phyloP scores from a whole-genome alignment of 1,140 invertebrate species.

The Leptinotarsa undecemlineata region DNA sequence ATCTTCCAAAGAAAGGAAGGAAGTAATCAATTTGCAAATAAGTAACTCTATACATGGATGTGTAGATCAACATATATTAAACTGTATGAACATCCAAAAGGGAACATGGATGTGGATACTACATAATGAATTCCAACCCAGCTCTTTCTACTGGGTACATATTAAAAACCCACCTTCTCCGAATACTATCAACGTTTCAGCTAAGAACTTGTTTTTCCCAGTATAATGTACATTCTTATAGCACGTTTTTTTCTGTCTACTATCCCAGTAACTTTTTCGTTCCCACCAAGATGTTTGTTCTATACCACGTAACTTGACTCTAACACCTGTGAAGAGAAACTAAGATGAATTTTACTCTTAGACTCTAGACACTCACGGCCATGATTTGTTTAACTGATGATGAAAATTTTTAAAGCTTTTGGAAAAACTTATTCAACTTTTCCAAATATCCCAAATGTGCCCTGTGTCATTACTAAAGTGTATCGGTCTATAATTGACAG shows the following conservation, averaged over 20 bases:
- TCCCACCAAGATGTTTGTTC: conserved; percentile 14
- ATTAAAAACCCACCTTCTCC: conserved; percentile 3
- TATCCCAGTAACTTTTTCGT: conserved; percentile 13
- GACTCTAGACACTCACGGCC: background rate
- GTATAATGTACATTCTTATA: conserved; percentile 2
- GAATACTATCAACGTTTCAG: background rate
- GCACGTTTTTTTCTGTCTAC: background rate
- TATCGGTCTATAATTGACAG: background rate
- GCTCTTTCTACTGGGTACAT: background rate
- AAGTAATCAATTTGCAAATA: too few relatives aligned
- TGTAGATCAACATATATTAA: too few relatives aligned
- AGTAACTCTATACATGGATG: too few relatives aligned
- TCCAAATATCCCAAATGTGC: background rate
- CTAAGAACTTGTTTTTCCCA: conserved; percentile 2
- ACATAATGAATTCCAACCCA: background rate
- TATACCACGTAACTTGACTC: conserved; percentile 8
- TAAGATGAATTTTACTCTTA: background rate
- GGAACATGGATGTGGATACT: background rate
- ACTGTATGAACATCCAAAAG: background rate
- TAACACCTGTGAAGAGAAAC: background rate
- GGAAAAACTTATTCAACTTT: background rate
- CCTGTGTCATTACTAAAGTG: background rate
- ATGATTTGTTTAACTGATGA: background rate
- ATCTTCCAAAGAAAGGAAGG: too few relatives aligned
- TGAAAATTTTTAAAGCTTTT: background rate